phyloP scores from a whole-genome alignment of 2,888 invertebrate genomes.

The Alentia gelatinosa region DNA sequence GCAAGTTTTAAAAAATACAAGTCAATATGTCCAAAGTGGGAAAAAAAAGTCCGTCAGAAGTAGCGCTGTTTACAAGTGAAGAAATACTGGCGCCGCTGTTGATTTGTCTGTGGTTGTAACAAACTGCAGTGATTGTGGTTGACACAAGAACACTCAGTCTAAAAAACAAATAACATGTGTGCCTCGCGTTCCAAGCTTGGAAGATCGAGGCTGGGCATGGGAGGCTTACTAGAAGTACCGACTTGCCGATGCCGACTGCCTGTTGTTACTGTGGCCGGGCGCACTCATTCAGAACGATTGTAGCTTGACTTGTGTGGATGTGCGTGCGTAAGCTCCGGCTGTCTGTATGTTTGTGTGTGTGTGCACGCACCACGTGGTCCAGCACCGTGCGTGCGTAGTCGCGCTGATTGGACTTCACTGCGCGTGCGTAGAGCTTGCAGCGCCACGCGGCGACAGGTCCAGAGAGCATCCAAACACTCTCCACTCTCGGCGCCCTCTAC shows the following conservation, averaged over 20 bases:
- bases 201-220: neutral
- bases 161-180: neutral
- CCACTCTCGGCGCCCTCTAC: neutral
- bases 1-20: neutral
- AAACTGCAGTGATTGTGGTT: neutral
- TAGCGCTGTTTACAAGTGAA: too few relatives aligned
- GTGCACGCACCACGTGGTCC: neutral
- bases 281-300: constrained; percentile 42
- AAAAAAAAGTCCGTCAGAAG: neutral
- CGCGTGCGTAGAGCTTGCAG: neutral
- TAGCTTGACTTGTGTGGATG: constrained; percentile 38
- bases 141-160: neutral
- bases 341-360: constrained; percentile 46
- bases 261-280: neutral
- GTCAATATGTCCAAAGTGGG: neutral
- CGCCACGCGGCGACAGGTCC: constrained; percentile 11
- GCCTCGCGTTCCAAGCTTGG: neutral
- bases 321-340: constrained; percentile 35
- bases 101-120: neutral
- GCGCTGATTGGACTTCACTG: constrained; percentile 22
- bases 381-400: constrained; percentile 11
- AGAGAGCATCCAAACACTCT: neutral
- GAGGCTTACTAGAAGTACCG: neutral
- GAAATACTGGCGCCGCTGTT: too few relatives aligned
- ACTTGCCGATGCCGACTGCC: constrained; percentile 10